Evolutionary conservation across 1,140 invertebrate species (phyloP), one percentile per base, ranked within the genome.

Genomic region (Portunus trituberculatus): DNA sequence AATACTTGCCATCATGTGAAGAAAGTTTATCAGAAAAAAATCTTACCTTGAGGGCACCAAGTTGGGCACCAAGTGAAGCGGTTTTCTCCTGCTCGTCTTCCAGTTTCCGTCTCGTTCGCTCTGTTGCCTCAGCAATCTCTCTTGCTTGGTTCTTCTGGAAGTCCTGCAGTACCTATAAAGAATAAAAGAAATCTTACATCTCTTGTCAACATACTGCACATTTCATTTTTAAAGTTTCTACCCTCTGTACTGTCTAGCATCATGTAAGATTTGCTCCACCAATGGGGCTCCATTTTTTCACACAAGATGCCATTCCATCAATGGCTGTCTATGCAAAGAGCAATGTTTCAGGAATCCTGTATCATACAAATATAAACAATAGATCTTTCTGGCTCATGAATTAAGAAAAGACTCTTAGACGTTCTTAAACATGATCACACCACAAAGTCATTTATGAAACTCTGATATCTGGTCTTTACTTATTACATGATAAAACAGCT

Each of bases 41-140:
- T 3, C 7, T 87, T 84, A 91, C 93, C 93, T 94, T 94, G 16
- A 94, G 29, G 31, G 12, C 59, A 84, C 91, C 84, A 14, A 91
- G 20, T 76, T 91, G 93, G 8, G 39, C 20, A 12, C 14, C 83
- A n/a, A 91, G 59, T 48, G 93, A 91, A 45, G 31, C 16, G 45
- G 32, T 46, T 28, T 48, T 89, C n/a, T 89, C 59, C 46, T 91
- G 87, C 84, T 94, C 93, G 2, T 94, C 93, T 12, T 94, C 93
- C 67, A 94, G 76, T 67, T 94, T 88, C 76, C 88, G 10, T 52
- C 89, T 39, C 28, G 88, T 91, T 84, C 93, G 59, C 39, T 94
- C 93, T 32, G 93, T 94, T 82, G 93, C 93, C n/a, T 94, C 93
- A 0, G 67, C 88, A 59, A 94, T 94, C 29, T 94, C 93, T 28